Base-by-base conservation (phyloP, 1,140 invertebrate species). In the Streblospio benedicti region DNA sequence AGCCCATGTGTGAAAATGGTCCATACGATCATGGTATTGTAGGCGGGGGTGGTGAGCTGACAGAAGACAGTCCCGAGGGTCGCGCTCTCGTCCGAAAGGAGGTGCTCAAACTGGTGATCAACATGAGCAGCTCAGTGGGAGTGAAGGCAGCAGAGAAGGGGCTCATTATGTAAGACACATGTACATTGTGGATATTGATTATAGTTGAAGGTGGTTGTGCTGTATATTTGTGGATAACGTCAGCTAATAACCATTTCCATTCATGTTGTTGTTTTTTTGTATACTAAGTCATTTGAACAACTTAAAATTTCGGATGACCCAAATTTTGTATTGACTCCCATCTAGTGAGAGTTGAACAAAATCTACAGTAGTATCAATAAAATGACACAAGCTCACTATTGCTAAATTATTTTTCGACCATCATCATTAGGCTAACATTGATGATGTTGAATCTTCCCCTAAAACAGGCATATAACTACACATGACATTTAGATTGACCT, bases 131-230 rank as follows among this genome's bases (percentile, higher is more conserved):
- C 58, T 80, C 80, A 57, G 74, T 83, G 1, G 81, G 78, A 44
- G 71, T 77, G 4, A 82, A 81, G 64, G 69, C 72, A 3, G 76
- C 81, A 30, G 83, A 84, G 67, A 78, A 82, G 68, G 80, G 79
- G 54, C 64, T 84, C 16, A 70, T 84, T 14, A 77, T 71, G 82
- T 83, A 69, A 71, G 70, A 63, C 12, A 30, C 25, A n/a, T n/a
- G n/a, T n/a, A n/a, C n/a, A n/a, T n/a, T n/a, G n/a, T n/a, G n/a
- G n/a, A 5, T 33, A 23, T 23, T 50, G 20, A 31, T 56, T 14
- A 31, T 25, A 4, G 5, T 27, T 30, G 4, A 27, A 23, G 23
- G 12, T n/a, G 14, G 38, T 14, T 14, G 38, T 41, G 38, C 38
- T 41, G 38, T n/a, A 41, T 41, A 41, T 14, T 41, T 41, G 38